A percentile compares a stretch with the other conserved stretches of the same genome.
These are phyloP conservation scores for Myzus persicae DNA, from an alignment of 1,140 invertebrate genomes.

Conservation along the genomic window DNA sequence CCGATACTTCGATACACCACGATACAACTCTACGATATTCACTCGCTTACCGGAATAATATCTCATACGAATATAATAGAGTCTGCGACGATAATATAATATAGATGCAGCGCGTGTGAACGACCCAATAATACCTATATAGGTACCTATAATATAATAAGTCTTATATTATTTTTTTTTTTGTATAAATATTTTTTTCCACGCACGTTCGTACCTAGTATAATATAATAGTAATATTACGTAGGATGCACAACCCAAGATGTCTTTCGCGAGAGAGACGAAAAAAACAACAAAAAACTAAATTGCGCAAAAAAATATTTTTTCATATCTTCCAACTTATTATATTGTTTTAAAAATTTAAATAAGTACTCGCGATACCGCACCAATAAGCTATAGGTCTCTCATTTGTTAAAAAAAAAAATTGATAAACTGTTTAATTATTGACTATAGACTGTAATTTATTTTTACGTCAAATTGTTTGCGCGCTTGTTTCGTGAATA, in stretches of 20 bases:
- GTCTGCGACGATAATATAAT: not conserved
- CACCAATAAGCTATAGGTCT: not conserved
- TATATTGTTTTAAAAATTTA: too few species aligned
- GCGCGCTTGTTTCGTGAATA: not conserved
- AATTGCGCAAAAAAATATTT: too few species aligned
- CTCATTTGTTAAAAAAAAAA: not conserved
- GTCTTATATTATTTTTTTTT: not conserved
- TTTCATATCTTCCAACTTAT: too few species aligned
- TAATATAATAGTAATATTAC: not conserved
- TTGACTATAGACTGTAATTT: not conserved
- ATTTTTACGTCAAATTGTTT: not conserved
- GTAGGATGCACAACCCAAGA: too few species aligned
- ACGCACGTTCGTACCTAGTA: not conserved
- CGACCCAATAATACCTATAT: not conserved
- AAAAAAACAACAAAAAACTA: not conserved
- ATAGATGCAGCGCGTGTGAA: not conserved
- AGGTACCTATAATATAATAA: not conserved
- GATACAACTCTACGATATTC: not conserved
- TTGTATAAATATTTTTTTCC: not conserved
- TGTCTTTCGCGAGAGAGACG: not conserved
- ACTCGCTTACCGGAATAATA: not conserved
- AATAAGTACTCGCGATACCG: too few species aligned
- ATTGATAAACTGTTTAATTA: too few species aligned
- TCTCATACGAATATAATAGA: conserved; percentile 34
- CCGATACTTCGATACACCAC: not conserved